phyloP scores from a whole-genome alignment of 2,797 vertebrate species.

The Poecilia velifera region DNA sequence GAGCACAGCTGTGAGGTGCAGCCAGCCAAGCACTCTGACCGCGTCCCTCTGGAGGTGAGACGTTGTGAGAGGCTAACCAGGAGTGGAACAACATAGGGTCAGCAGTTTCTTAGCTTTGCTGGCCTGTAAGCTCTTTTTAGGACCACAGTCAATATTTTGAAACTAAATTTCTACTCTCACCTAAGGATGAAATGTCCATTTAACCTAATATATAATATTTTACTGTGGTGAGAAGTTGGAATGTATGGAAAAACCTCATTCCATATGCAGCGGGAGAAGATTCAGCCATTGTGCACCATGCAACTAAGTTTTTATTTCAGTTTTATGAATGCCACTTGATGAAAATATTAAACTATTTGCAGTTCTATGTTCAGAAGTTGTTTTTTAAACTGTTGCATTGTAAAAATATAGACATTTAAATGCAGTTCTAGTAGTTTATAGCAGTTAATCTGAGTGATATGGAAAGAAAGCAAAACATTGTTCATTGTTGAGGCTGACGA shows the following conservation, averaged over 20 bases:
- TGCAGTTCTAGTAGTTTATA: background rate
- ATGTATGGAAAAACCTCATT: background rate
- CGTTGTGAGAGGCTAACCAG: conserved; percentile 39
- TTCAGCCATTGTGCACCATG: background rate
- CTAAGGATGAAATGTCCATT: background rate
- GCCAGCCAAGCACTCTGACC: conserved; percentile 57
- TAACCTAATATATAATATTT: background rate
- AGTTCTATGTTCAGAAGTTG: background rate
- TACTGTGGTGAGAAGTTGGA: background rate
- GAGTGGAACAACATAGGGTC: conserved; percentile 44
- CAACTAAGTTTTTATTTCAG: background rate
- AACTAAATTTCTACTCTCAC: background rate
- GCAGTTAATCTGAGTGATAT: background rate
- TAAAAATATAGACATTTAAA: background rate
- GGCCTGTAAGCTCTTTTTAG: conserved; percentile 25
- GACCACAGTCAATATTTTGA: conserved; percentile 8
- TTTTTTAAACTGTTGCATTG: background rate
- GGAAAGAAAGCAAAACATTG: background rate
- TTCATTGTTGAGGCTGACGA: background rate
- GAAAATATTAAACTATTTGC: background rate
- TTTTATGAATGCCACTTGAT: background rate
- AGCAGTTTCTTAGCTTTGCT: conserved; percentile 61
- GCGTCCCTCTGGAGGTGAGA: conserved; percentile 50
- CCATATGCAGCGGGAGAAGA: background rate
- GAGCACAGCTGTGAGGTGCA: conserved; percentile 63